Percentiles rank a stretch among this genome's conserved stretches.
These are phyloP conservation scores for Habropoda laboriosa DNA, from an alignment of 1,140 invertebrate genomes.

Conservation along the genomic window DNA sequence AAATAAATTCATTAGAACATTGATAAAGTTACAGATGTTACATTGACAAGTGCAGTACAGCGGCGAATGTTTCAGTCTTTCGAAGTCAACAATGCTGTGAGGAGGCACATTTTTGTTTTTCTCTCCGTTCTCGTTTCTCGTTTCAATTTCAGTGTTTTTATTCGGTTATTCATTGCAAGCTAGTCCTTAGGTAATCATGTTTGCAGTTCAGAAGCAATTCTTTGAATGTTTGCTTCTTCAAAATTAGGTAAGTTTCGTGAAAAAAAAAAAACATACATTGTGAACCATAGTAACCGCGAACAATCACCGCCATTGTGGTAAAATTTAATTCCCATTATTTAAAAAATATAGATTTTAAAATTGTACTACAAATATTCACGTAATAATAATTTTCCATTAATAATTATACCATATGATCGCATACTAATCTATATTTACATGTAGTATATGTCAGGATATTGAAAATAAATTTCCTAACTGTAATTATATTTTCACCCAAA, in stretches of 20 bases:
- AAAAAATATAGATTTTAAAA: neutral
- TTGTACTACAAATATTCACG: neutral
- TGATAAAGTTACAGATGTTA: neutral
- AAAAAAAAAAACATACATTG: neutral
- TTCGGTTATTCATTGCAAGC: slow-evolving; percentile 47
- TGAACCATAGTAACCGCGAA: slow-evolving; percentile 30
- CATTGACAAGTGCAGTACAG: slow-evolving; percentile 25
- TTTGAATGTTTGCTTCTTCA: neutral
- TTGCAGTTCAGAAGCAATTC: neutral
- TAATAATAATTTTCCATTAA: neutral
- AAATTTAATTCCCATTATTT: neutral
- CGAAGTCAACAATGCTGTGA: slow-evolving; percentile 62
- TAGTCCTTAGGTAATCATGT: slow-evolving; percentile 10
- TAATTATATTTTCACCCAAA: neutral
- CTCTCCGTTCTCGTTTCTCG: slow-evolving; percentile 59
- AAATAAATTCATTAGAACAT: neutral
- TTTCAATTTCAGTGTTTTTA: slow-evolving; percentile 64
- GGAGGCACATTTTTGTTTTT: slow-evolving; percentile 60
- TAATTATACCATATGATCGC: neutral
- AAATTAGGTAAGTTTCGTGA: slow-evolving; percentile 50
- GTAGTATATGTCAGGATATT: neutral
- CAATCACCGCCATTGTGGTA: slow-evolving; percentile 33
- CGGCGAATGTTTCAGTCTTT: slow-evolving; percentile 61
- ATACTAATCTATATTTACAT: neutral
- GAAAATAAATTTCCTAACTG: slow-evolving; percentile 8